Conservation (phyloP, 1,140 invertebrate species). For the Acyrthosiphon pisum region DNA sequence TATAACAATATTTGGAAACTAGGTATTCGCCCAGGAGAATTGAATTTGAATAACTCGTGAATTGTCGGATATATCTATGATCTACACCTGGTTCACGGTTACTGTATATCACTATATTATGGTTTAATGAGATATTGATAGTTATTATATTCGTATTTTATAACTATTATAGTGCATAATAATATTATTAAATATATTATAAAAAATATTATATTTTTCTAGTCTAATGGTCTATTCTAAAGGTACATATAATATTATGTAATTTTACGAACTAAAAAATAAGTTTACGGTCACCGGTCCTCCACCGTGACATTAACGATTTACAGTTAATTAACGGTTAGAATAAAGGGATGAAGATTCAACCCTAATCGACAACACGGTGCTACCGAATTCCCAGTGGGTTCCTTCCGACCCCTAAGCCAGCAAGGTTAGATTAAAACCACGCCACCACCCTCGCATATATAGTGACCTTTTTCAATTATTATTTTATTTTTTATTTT, state of each 20-base stretch:
- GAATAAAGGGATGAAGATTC: background rate
- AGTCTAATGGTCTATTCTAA: background rate
- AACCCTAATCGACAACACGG: constrained; percentile 18
- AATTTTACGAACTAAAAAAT: background rate
- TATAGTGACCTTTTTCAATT: background rate
- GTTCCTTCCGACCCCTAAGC: constrained; percentile 13
- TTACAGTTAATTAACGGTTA: constrained; percentile 42
- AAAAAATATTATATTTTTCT: background rate
- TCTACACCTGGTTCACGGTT: background rate
- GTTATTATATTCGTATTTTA: background rate
- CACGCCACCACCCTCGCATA: background rate
- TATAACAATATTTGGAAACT: background rate
- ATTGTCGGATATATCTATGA: background rate
- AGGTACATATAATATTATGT: background rate
- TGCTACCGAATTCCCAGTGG: background rate
- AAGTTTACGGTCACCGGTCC: background rate
- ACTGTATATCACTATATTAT: background rate
- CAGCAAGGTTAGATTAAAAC: constrained; percentile 13
- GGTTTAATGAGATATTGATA: too few relatives aligned
- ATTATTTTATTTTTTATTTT: constrained; percentile 23
- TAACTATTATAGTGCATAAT: background rate
- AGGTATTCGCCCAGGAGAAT: background rate
- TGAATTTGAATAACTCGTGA: background rate
- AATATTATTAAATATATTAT: background rate
- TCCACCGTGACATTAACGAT: constrained; percentile 17